These are phyloP conservation scores for Oophaga pumilio DNA, from an alignment of 2,113 vertebrate genomes.

Conservation along the genomic window DNA sequence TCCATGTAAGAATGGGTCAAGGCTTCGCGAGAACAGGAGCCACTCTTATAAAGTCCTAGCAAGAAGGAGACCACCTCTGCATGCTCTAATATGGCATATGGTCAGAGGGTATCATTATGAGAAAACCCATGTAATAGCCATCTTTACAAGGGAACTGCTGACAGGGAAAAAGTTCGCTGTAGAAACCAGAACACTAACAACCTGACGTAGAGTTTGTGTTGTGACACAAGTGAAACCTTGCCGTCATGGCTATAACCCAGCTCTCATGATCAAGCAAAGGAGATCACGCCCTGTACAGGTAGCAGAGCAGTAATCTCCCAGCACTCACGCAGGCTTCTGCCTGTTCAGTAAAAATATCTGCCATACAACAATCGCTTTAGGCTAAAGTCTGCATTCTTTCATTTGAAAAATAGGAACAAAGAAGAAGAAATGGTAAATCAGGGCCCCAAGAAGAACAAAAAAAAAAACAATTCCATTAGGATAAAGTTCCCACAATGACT, in stretches of 20 bases:
- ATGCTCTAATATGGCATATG: no score
- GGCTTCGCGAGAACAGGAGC: no score
- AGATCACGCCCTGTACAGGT: slow-evolving; percentile 8
- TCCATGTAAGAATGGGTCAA: no score
- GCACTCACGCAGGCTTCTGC: not conserved
- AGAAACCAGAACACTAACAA: no score
- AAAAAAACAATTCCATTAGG: not conserved
- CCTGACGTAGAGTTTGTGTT: not conserved
- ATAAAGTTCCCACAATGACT: no score
- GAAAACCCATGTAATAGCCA: no score
- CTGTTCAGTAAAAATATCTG: not conserved
- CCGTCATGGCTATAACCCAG: not conserved
- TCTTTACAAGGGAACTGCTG: no score
- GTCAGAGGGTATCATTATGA: no score
- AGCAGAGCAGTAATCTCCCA: not conserved
- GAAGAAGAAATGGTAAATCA: no score
- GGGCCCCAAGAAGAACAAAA: not conserved
- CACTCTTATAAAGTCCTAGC: no score
- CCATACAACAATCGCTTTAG: not conserved
- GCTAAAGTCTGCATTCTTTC: slow-evolving; percentile 4
- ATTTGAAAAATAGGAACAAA: not conserved
- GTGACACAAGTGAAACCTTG: slow-evolving; percentile 14
- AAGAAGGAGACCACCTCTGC: no score
- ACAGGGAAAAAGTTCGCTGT: not conserved
- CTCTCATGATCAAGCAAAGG: slow-evolving; percentile 18